Conservation (phyloP, 2,113 vertebrate species). For the Pseudopipra pipra region DNA sequence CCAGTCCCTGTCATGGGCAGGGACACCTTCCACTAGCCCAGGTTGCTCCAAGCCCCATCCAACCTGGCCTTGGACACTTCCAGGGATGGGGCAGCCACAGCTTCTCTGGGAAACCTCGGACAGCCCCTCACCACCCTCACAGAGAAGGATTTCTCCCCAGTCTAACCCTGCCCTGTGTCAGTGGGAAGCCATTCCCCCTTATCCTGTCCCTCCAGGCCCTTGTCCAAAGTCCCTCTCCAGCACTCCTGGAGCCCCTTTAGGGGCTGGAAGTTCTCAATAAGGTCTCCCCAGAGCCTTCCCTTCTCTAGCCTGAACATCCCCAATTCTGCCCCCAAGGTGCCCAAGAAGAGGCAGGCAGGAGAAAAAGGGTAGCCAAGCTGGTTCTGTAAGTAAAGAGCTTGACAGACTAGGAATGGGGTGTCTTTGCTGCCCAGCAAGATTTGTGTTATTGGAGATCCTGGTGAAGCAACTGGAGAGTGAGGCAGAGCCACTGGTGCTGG, state of each 20-base stretch:
- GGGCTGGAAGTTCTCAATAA: neutral
- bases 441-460: neutral
- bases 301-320: neutral
- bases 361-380: neutral
- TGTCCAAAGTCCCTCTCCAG: neutral
- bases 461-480: neutral
- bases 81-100: neutral
- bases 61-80: neutral
- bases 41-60: neutral
- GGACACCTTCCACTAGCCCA: neutral
- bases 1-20: neutral
- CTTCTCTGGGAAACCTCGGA: neutral
- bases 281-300: neutral
- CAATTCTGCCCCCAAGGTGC: neutral
- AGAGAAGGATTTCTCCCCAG: neutral
- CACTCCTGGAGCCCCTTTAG: neutral
- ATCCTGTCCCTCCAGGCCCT: neutral
- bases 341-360: neutral
- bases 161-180: neutral
- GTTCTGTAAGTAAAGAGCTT: neutral
- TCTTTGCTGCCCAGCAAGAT: neutral
- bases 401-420: neutral
- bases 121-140: neutral
- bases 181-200: neutral
- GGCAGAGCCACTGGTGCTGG: fast-evolving